Evolutionary conservation across 2,888 invertebrate genomes (phyloP).

Genomic region (Parnassius apollo): DNA sequence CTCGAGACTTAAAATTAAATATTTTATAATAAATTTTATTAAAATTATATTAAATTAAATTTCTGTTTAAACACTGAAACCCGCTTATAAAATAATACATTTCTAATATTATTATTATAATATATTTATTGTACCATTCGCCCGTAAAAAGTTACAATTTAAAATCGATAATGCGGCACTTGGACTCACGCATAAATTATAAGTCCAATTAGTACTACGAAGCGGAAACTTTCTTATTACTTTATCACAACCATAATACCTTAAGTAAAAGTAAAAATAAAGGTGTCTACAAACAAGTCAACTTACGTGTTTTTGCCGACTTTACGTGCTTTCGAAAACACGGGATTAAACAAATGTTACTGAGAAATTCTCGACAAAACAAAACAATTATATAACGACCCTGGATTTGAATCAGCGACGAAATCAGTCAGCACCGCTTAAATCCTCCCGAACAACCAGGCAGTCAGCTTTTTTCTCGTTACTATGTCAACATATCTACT

Average conservation of each 20-base stretch:
- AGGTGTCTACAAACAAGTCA: slow-evolving; percentile 4
- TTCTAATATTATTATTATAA: neutral
- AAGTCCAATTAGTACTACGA: slow-evolving; percentile 20
- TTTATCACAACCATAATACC: slow-evolving; percentile 10
- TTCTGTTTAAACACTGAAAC: neutral
- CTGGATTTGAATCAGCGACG: no score
- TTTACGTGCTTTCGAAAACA: no score
- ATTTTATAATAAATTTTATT: no score
- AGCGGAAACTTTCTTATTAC: slow-evolving; percentile 16
- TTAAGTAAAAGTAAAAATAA: neutral
- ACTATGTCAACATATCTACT: no score
- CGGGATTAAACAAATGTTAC: no score
- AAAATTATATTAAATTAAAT: neutral
- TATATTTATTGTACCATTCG: slow-evolving; percentile 9
- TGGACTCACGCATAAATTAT: slow-evolving; percentile 15
- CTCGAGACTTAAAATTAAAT: no score
- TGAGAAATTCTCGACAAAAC: no score
- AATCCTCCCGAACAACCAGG: no score
- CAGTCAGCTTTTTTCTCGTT: no score
- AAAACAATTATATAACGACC: no score
- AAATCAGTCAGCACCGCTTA: no score
- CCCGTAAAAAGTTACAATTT: slow-evolving; percentile 18
- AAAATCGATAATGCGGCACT: slow-evolving; percentile 3
- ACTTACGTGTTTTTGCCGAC: neutral
- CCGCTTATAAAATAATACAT: neutral